phyloP scores from a whole-genome alignment of 1,140 invertebrate genomes.

The Drosophila pectinifera region DNA sequence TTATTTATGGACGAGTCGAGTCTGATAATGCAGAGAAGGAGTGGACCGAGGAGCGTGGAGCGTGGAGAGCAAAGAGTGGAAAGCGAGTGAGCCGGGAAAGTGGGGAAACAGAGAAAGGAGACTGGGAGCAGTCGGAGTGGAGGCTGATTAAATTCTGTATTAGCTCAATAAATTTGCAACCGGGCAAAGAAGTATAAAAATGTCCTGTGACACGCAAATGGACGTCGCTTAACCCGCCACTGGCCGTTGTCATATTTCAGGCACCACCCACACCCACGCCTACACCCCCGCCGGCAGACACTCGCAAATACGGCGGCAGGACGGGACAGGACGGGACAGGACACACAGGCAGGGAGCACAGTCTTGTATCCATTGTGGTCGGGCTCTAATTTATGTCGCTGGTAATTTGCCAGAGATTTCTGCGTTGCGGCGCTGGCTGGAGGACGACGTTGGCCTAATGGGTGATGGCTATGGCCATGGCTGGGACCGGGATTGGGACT shows the following conservation, averaged over 20 bases:
- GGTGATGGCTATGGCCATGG: constrained; percentile 1
- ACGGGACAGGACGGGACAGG: background rate
- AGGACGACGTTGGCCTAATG: constrained; percentile 6
- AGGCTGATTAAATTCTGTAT: constrained; percentile 81
- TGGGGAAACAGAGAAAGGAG: background rate
- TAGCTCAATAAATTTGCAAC: constrained; percentile 77
- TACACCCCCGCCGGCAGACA: background rate
- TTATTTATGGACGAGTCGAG: constrained; percentile 71
- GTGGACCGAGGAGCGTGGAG: background rate
- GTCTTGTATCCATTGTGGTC: constrained; percentile 37
- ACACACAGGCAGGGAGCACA: constrained; percentile 3
- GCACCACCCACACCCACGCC: background rate
- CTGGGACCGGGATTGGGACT: background rate
- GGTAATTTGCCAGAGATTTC: constrained; percentile 66
- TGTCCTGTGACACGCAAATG: constrained; percentile 71
- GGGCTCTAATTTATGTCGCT: constrained; percentile 66
- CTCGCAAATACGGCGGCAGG: background rate
- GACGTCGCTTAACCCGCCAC: constrained; percentile 67
- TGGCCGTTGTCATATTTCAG: constrained; percentile 66
- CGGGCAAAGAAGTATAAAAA: constrained; percentile 49
- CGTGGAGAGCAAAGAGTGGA: background rate
- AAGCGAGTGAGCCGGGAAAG: background rate
- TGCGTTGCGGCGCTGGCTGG: constrained; percentile 2
- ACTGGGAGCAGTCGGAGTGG: constrained; percentile 4
- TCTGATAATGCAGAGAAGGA: constrained; percentile 64